Conservation (phyloP, 2,113 vertebrate genomes). For the Tamias sibiricus region DNA sequence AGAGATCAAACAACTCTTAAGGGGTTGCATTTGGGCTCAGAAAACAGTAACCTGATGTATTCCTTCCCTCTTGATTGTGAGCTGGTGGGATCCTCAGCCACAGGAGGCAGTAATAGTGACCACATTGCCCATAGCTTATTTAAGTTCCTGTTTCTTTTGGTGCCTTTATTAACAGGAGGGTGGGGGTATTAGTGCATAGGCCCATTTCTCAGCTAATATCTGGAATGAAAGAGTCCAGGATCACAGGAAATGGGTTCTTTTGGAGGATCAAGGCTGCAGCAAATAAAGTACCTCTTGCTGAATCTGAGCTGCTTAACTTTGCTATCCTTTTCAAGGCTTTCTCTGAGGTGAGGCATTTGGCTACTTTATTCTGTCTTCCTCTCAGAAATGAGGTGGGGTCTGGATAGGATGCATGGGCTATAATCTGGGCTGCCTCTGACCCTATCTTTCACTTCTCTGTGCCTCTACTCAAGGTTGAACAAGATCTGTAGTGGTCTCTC, state of each 20-base stretch:
- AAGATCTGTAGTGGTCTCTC: slow-evolving; percentile 95
- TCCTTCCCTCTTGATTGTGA: not conserved
- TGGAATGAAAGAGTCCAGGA: not conserved
- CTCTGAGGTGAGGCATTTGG: slow-evolving; percentile 49
- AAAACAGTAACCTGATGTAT: not conserved
- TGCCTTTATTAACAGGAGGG: slow-evolving; percentile 21
- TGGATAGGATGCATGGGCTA: not conserved
- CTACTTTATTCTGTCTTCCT: slow-evolving; percentile 16
- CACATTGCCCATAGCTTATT: not conserved
- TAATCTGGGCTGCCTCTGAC: slow-evolving; percentile 58
- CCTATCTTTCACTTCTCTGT: slow-evolving; percentile 70
- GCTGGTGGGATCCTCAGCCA: not conserved
- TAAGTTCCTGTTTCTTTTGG: slow-evolving; percentile 44
- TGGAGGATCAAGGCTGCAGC: not conserved
- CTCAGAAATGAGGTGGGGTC: slow-evolving; percentile 23
- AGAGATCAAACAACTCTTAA: not conserved
- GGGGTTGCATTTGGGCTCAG: not conserved
- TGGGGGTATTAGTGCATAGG: not conserved
- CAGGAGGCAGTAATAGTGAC: slow-evolving; percentile 35
- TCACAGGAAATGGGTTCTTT: not conserved
- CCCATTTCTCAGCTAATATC: not conserved
- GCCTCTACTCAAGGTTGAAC: slow-evolving; percentile 91
- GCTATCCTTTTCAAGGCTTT: slow-evolving; percentile 49
- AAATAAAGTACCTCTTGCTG: not conserved
- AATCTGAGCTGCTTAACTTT: slow-evolving; percentile 67